Base-by-base conservation (phyloP, 2,113 vertebrate species). In the Benthochromis sp. region DNA sequence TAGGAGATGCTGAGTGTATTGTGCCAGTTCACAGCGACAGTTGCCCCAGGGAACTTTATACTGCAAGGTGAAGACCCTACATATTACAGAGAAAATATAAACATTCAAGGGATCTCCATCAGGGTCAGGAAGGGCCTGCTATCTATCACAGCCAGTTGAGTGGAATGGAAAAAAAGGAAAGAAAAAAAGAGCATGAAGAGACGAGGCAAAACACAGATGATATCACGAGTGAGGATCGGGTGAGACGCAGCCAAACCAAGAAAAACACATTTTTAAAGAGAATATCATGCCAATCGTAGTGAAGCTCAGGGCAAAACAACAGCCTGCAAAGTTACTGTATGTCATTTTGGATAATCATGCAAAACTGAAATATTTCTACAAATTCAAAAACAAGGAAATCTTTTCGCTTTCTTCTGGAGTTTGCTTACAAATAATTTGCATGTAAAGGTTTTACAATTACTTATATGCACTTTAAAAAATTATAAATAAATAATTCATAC, bases 31-130 rank as follows among this genome's bases (percentile, higher is more conserved):
- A 52, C 27, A 78, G 45, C 4, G 4, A 78, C 73, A 31, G 16
- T n/a, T 52, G 45, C 73, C 17, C 31, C 27, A n/a, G 16, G 73
- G 2, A 50, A 19, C 27, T 78, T 52, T 52, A 78, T 52, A 47
- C 17, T n/a, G 16, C 7, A 78, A 31, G 10, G 71, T 13, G 24
- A 31, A 78, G 71, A 1, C 40, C 43, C 40, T 29, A 47, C 24
- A 50, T 31, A 50, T 76, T 76, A 76, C 43, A 50, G 43, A 76
- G 16, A 76, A 76, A 43, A 71, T 71, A 24, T 43, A 71, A 71
- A 43, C 36, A 71, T 6, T 71, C 66, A 43, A 52, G 16, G 14
- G 10, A 52, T 19, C 16, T n/a, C 43, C 43, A 31, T 17, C 71
- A 31, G 43, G 40, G 27, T 29, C 43, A 31, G 24, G 71, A 17